Percentiles rank a stretch among this genome's conserved stretches.
These are phyloP conservation scores for Rhinoptilus africanus DNA, from an alignment of 2,113 vertebrate species.

Conservation along the genomic window DNA sequence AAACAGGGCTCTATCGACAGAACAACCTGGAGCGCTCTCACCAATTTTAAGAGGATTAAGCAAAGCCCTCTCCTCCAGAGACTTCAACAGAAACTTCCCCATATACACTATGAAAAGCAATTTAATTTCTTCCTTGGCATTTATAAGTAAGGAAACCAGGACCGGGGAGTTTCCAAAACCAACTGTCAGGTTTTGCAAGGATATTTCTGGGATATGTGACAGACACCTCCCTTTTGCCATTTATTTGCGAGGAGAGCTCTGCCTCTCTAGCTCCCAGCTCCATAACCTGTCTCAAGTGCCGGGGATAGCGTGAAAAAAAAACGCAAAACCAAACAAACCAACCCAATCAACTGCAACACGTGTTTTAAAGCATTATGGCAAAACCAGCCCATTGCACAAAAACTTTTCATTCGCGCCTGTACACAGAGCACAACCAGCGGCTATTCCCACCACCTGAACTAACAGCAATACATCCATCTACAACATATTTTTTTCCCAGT, in stretches of 20 bases:
- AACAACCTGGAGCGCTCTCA: not conserved
- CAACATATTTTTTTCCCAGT: too few species aligned
- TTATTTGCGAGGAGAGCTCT: not conserved
- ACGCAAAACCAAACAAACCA: not conserved
- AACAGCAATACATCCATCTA: not conserved
- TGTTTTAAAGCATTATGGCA: not conserved
- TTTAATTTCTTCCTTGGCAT: conserved; percentile 28
- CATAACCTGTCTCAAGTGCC: not conserved
- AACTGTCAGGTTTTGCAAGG: not conserved
- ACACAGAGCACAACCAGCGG: not conserved
- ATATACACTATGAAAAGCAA: not conserved
- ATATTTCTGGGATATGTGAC: not conserved
- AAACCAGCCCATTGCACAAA: not conserved
- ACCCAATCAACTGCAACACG: not conserved
- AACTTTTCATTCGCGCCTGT: rapidly evolving
- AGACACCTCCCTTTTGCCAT: not conserved
- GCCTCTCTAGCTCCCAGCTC: not conserved
- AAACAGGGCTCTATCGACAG: not conserved
- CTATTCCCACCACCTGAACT: not conserved
- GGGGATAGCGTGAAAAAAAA: not conserved
- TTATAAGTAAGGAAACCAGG: conserved; percentile 5
- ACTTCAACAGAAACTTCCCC: not conserved
- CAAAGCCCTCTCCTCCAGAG: conserved; percentile 6
- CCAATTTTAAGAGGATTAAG: conserved; percentile 40
- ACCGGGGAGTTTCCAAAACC: not conserved